phyloP scores from a whole-genome alignment of 2,888 invertebrate genomes.

The Athalia rosae region DNA sequence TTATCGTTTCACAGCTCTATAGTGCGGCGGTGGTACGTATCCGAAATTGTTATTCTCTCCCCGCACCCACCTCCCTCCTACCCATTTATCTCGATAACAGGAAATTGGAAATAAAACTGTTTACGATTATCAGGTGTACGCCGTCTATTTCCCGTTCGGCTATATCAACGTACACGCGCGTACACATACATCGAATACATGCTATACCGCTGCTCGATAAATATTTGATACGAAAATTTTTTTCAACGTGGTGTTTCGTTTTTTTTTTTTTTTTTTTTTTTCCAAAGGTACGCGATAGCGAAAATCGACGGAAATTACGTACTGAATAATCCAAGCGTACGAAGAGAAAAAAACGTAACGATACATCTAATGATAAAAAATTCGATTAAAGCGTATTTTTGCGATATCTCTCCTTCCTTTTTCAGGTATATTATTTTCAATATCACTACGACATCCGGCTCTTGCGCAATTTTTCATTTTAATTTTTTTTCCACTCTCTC shows the following conservation, averaged over 20 bases:
- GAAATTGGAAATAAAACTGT: conserved; percentile 40
- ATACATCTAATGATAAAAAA: neutral
- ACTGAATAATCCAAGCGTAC: too few species aligned
- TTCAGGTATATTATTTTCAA: neutral
- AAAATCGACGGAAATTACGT: too few species aligned
- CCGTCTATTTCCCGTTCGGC: too few species aligned
- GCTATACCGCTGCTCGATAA: conserved; percentile 6
- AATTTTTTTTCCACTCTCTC: too few species aligned
- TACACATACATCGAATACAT: neutral
- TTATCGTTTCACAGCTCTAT: conserved; percentile 14
- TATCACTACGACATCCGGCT: too few species aligned
- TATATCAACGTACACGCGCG: neutral
- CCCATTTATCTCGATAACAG: conserved; percentile 19
- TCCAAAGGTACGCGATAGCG: neutral
- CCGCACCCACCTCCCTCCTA: neutral
- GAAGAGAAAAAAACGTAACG: neutral
- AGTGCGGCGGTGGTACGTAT: neutral
- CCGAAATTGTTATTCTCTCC: conserved; percentile 17
- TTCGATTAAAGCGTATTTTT: neutral
- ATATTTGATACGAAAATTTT: conserved; percentile 13
- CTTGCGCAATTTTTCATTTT: too few species aligned
- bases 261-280: neutral
- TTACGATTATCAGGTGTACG: conserved; percentile 13
- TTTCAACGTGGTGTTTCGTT: too few species aligned
- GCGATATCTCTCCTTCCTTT: neutral